A percentile compares a stretch with the other conserved stretches of the same genome.
Evolutionary conservation across 2,888 invertebrate genomes (phyloP).

Genomic region (Amiota minor): DNA sequence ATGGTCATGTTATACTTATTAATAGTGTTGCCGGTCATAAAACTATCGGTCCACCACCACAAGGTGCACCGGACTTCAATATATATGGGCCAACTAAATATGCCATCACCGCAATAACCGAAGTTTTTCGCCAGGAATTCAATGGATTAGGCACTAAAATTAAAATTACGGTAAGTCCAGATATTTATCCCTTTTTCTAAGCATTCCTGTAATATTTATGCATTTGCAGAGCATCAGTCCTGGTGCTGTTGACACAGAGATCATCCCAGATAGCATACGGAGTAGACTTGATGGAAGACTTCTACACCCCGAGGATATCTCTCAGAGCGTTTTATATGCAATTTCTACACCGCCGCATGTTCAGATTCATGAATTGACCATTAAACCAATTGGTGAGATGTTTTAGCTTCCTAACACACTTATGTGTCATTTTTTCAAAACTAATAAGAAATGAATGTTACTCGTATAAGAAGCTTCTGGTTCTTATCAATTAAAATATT

Average conservation of each 20-base stretch:
- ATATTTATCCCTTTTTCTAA: no score
- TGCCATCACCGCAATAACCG: slow-evolving; percentile 62
- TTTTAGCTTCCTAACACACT: no score
- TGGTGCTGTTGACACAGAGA: slow-evolving; percentile 16
- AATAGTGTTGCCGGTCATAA: slow-evolving; percentile 28
- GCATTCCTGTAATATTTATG: not conserved
- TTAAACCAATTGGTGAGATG: no score
- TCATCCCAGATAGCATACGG: not conserved
- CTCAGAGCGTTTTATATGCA: slow-evolving; percentile 21
- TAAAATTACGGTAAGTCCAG: slow-evolving; percentile 60
- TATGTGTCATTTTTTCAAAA: no score
- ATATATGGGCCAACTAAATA: slow-evolving; percentile 61
- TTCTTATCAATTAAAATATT: no score
- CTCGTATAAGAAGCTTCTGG: no score
- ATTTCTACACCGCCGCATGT: slow-evolving; percentile 24
- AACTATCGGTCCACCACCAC: not conserved
- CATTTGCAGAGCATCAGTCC: slow-evolving; percentile 9
- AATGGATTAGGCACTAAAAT: slow-evolving; percentile 53
- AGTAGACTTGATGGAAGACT: not conserved
- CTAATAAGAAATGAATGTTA: no score
- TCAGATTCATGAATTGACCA: not conserved
- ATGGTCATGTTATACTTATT: slow-evolving; percentile 22
- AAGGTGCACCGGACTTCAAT: slow-evolving; percentile 37
- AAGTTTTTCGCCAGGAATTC: slow-evolving; percentile 63
- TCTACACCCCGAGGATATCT: slow-evolving; percentile 22